Evolutionary conservation across 2,888 invertebrate species (phyloP).

Genomic region (Galerucella pusilla): DNA sequence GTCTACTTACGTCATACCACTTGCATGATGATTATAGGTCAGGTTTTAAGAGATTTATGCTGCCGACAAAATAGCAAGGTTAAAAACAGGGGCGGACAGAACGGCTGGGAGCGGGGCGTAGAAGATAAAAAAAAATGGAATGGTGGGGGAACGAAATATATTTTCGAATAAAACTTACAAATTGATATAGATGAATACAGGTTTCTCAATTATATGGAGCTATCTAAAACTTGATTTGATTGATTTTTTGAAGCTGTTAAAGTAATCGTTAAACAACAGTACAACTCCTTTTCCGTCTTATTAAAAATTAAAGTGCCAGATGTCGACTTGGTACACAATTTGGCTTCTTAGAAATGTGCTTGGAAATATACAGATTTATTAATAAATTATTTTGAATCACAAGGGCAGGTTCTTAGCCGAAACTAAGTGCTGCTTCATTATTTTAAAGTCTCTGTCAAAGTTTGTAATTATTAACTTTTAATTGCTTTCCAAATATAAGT

Average conservation of each 20-base stretch:
- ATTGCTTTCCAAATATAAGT: background rate
- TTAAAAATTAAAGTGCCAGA: conserved; percentile 10
- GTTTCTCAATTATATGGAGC: too few species aligned
- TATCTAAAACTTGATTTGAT: too few species aligned
- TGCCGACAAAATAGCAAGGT: conserved; percentile 2
- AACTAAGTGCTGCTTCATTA: background rate
- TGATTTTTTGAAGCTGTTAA: too few species aligned
- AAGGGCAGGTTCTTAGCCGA: background rate
- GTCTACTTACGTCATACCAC: conserved; percentile 4
- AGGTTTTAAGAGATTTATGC: conserved; percentile 1
- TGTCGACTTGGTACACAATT: conserved; percentile 17
- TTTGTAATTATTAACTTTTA: too few species aligned
- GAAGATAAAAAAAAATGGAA: too few species aligned
- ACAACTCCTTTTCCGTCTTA: background rate
- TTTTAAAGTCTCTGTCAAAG: background rate
- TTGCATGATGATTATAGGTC: conserved; percentile 7
- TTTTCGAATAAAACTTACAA: too few species aligned
- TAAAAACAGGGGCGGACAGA: background rate
- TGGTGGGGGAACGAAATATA: too few species aligned
- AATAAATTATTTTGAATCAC: conserved; percentile 12
- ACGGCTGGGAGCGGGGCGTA: too few species aligned
- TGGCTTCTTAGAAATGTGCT: conserved; percentile 8
- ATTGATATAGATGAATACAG: too few species aligned
- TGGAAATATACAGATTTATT: conserved; percentile 13
- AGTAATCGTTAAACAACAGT: background rate